Base-by-base conservation (phyloP, 1,140 invertebrate genomes). In the Ostrea denselamellosa region DNA sequence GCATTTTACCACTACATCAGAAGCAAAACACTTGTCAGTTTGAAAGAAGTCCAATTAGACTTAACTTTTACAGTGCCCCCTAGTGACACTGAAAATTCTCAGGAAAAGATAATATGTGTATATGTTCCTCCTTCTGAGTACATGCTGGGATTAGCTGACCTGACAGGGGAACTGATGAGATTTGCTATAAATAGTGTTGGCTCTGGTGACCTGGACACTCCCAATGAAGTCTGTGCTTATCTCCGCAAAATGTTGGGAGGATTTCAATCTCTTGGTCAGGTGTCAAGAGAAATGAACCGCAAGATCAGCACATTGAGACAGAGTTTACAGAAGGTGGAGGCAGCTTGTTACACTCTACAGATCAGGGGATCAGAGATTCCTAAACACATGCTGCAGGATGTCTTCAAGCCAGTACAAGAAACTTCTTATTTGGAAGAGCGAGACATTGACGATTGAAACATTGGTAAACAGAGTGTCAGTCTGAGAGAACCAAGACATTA, bases 101-200 rank as follows among this genome's bases (percentile, higher is more conserved):
- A 82, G 44, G 58, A 85, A 17, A 77, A 52, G 83, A 89, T 62
- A 90, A 87, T 83, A 90, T 89, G 83, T 84, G 92, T 95, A 22
- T 88, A 94, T 22, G 93, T 97, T 56, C 95, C 96, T 17, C 96
- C 96, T 0, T 94, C 93, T 62, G 97, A 98, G 90, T 98, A 97
- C 91, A 96, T 98, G 90, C 94, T 98, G n/a, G 98, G 98, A 0
- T 94, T 98, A 65, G 97, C 97, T 9, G 98, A 99, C 95, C 95
- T 98, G 12, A 98, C 97, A 7, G 98, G 98, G 0, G 98, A 99
- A 94, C 93, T 98, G 34, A 98, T 98, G 98, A 96, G 98, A 86
- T 96, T 97, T 90, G 97, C 97, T 87, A 98, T 98, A 8, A 98
- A 97, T 91, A 97, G 96, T 91, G 96, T 98, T 53, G 96, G 97